Evolutionary conservation across 2,888 invertebrate species (phyloP), one percentile per base, ranked within the genome.

Genomic region (Belgica antarctica): DNA sequence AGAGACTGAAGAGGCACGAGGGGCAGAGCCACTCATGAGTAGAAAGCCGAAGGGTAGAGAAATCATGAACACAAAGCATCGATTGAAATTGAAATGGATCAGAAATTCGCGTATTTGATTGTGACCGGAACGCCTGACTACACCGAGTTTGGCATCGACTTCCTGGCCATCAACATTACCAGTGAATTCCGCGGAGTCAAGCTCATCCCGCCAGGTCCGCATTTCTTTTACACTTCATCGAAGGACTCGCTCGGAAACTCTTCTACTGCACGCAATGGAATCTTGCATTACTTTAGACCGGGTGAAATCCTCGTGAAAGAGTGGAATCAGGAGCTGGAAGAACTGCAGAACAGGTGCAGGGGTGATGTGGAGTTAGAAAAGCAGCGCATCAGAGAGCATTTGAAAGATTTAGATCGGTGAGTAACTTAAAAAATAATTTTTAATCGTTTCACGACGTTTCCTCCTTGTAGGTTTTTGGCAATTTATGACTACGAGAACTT

Each of bases 181-280:
- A 89, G 92, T 71, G 91, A 91, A 77, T 99, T 99, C 79, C 76
- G 77, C 0, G 22, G 98, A 0, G 87, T 99, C 27, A 99, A 99
- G 84, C 96, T 99, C 96, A 97, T 99, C 75, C 98, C 98, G 0
- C 94, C 96, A 1, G 98, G 98, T 4, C 81, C 96, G 69, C 98
- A 99, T 80, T 96, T 90, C 77, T 83, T 99, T 15, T 94, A 94
- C 82, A 96, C 90, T 77, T 90, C 91, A 82, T 86, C 84, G 73
- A 82, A 84, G 12, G 86, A 85, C 73, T 80, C 80, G 0, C 84
- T 84, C 65, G 86, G 86, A 0, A 87, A 89, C 75, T 80, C 84
- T 4, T 86, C 88, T 1, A 86, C 88, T 1, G 89, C 90, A 12
- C 83, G 93, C 73, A 87, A 89, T 69, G 94, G 95, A 2, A 95